These are phyloP conservation scores for Choreutis nemorana DNA, from an alignment of 2,888 invertebrate species.

Conservation along the genomic window DNA sequence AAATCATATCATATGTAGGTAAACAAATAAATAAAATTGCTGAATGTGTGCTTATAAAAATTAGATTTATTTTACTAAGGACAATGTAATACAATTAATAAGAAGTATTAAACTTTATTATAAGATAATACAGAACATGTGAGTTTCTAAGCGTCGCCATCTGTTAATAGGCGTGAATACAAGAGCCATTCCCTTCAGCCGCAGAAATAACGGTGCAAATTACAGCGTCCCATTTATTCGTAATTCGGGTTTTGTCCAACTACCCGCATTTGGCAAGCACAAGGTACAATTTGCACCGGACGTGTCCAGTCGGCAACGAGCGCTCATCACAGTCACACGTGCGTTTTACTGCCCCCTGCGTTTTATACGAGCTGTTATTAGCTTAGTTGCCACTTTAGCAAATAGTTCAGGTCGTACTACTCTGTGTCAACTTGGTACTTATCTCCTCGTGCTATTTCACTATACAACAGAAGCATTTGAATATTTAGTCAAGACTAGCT, in stretches of 20 bases:
- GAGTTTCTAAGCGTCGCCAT: too few species aligned
- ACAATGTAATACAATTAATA: too few species aligned
- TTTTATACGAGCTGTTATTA: slow-evolving; percentile 30
- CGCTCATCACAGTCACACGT: slow-evolving; percentile 29
- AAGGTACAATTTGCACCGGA: slow-evolving; percentile 50
- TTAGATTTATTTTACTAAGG: too few species aligned
- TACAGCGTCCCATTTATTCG: slow-evolving; percentile 38
- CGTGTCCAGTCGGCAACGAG: slow-evolving; percentile 33
- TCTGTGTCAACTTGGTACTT: too few species aligned
- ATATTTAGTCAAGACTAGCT: too few species aligned
- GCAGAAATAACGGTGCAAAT: slow-evolving; percentile 37
- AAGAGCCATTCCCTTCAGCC: slow-evolving; percentile 30
- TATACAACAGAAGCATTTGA: too few species aligned
- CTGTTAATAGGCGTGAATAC: slow-evolving; percentile 7
- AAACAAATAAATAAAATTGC: neutral
- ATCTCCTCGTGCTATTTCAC: too few species aligned
- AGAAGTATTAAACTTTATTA: too few species aligned
- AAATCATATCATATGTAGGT: neutral
- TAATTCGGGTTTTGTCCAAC: slow-evolving; percentile 40
- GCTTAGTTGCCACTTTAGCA: slow-evolving; percentile 6
- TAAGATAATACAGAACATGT: slow-evolving; percentile 5
- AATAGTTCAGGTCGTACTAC: slow-evolving; percentile 7
- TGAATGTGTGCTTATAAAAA: neutral
- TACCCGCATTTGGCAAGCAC: slow-evolving; percentile 27
- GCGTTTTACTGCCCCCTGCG: slow-evolving; percentile 45